A percentile compares a stretch with the other conserved stretches of the same genome.
These are phyloP conservation scores for Leptinotarsa defecta DNA, from an alignment of 1,140 invertebrate species.

Conservation along the genomic window DNA sequence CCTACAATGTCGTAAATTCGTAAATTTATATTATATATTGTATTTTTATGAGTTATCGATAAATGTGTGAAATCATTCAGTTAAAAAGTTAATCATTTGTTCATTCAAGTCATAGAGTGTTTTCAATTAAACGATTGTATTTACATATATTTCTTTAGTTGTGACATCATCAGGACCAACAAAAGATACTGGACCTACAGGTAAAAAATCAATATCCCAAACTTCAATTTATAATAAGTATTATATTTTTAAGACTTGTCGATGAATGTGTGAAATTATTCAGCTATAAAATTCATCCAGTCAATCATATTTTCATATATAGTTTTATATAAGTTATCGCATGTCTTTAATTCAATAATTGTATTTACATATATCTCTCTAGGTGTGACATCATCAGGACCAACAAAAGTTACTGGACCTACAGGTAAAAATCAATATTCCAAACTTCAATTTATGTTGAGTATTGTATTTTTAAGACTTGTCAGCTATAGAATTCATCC, in stretches of 20 bases:
- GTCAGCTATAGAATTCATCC: too few relatives aligned
- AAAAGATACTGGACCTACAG: neutral
- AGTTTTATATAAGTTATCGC: too few relatives aligned
- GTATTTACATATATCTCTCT: neutral
- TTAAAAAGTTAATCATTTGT: too few relatives aligned
- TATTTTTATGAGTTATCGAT: too few relatives aligned
- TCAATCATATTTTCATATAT: too few relatives aligned
- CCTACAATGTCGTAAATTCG: neutral
- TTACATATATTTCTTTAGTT: neutral
- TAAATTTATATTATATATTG: neutral
- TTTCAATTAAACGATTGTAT: neutral
- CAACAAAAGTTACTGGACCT: neutral
- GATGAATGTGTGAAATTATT: too few relatives aligned
- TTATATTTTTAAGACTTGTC: too few relatives aligned
- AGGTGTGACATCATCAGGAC: neutral
- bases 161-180: neutral
- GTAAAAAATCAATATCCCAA: neutral
- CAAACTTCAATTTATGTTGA: neutral
- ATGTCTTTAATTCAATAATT: neutral
- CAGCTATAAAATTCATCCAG: too few relatives aligned
- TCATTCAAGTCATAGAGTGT: too few relatives aligned
- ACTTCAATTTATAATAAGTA: neutral
- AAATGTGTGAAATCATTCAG: too few relatives aligned
- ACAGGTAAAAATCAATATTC: neutral
- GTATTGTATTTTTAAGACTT: too few relatives aligned